A percentile compares a stretch with the other conserved stretches of the same genome.
phyloP scores from a whole-genome alignment of 2,113 vertebrate species.

The cattle (Bos taurus) region ARS-UCD2.0 NC_037354.1:27075501-27076000 shows the following conservation, averaged over 20 bases:
- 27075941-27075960: neutral
- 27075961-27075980: neutral
- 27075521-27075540: neutral
- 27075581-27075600: neutral
- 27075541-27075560: neutral
- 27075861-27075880: neutral
- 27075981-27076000: neutral
- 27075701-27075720: neutral
- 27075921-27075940: neutral
- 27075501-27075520: neutral
- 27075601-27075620: neutral
- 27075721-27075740: neutral
- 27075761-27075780: neutral
- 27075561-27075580: neutral
- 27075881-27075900: neutral
- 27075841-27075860: neutral
- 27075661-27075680: neutral
- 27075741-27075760: neutral
- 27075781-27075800: neutral
- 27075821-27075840: neutral
- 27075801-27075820: neutral
- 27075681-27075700: neutral
- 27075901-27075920: neutral
- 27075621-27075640: neutral
- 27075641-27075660: neutral